A percentile compares a stretch with the other conserved stretches of the same genome.
Conservation (phyloP, 2,113 vertebrate genomes). For the Antennarius striatus region DNA sequence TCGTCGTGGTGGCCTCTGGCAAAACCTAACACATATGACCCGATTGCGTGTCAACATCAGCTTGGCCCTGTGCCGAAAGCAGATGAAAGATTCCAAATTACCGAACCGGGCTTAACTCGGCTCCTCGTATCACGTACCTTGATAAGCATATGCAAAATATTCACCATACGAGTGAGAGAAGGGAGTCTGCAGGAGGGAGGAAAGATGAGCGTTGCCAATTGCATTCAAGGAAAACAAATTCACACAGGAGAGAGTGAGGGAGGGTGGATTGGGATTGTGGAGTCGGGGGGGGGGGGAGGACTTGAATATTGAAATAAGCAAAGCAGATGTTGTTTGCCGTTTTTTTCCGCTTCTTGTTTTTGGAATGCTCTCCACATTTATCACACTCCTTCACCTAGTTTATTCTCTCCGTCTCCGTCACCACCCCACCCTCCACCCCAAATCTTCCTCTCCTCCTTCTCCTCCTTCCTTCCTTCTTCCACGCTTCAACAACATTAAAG, state of each 20-base stretch:
- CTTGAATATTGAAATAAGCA: conserved; percentile 75
- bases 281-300: conserved; percentile 17
- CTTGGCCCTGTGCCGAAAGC: conserved; percentile 45
- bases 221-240: conserved; percentile 69
- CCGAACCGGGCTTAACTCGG: conserved; percentile 55
- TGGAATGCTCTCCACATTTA: conserved; percentile 69
- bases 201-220: conserved; percentile 69
- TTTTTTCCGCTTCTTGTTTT: conserved; percentile 66
- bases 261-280: conserved; percentile 19
- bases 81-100: conserved; percentile 66
- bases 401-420: conserved; percentile 46
- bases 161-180: conserved; percentile 32
- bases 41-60: conserved; percentile 36
- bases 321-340: conserved; percentile 63
- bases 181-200: conserved; percentile 31
- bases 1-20: conserved; percentile 41
- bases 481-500: conserved; percentile 77
- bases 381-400: conserved; percentile 73
- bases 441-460: conserved; percentile 7
- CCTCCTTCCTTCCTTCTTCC: conserved; percentile 59
- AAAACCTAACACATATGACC: conserved; percentile 43
- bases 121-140: conserved; percentile 23
- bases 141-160: conserved; percentile 69
- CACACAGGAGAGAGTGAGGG: conserved; percentile 48
- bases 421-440: not conserved